Percentiles rank a stretch among this genome's conserved stretches.
These are phyloP conservation scores for Globia sparganii DNA, from an alignment of 2,888 invertebrate genomes.

Conservation along the genomic window DNA sequence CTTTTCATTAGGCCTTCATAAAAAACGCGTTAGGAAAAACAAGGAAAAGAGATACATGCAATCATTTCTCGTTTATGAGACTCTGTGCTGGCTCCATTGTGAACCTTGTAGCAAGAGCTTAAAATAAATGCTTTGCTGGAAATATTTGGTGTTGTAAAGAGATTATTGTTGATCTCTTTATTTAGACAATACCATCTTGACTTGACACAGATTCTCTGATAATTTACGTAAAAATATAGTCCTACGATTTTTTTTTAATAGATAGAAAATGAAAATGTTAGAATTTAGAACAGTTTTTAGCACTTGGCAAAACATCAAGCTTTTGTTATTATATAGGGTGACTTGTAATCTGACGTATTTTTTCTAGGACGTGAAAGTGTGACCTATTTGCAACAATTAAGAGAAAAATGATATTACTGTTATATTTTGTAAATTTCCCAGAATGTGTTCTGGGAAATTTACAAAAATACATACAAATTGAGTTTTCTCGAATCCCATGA, in stretches of 20 bases:
- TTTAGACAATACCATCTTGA: background rate
- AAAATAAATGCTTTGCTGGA: constrained; percentile 23
- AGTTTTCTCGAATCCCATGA: too few relatives aligned
- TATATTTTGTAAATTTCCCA: too few relatives aligned
- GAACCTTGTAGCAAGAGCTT: constrained; percentile 15
- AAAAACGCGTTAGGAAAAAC: constrained; percentile 61
- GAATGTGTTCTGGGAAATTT: too few relatives aligned
- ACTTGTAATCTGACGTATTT: too few relatives aligned
- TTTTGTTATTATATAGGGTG: background rate
- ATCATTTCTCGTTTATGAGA: constrained; percentile 58
- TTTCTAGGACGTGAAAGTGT: too few relatives aligned
- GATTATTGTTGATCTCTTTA: background rate
- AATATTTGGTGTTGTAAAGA: constrained; percentile 19
- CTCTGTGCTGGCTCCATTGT: constrained; percentile 28
- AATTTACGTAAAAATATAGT: background rate
- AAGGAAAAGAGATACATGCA: constrained; percentile 59
- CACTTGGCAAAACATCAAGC: background rate
- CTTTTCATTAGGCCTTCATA: constrained; percentile 55
- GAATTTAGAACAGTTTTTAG: background rate
- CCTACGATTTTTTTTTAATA: too few relatives aligned
- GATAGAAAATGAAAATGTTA: background rate
- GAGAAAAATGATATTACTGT: too few relatives aligned
- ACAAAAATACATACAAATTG: too few relatives aligned
- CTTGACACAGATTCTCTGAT: background rate
- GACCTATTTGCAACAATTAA: too few relatives aligned